Percentiles rank a stretch among this genome's conserved stretches.
These are phyloP conservation scores for Girardia tigrina DNA, from an alignment of 2,888 invertebrate genomes.

Conservation along the genomic window DNA sequence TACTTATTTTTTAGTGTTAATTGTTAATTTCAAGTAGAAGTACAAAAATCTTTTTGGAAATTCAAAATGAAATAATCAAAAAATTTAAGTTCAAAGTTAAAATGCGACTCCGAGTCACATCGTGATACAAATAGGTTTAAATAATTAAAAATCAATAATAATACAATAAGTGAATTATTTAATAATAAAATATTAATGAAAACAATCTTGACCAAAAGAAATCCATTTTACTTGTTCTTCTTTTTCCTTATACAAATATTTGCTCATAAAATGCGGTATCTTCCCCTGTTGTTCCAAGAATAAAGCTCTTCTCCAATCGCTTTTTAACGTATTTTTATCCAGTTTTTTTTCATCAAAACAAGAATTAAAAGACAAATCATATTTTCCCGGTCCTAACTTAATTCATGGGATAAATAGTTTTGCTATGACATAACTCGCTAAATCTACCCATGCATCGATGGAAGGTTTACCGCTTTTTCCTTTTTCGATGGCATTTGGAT, in stretches of 20 bases:
- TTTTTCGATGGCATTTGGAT: not conserved
- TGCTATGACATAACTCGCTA: not conserved
- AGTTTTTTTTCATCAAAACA: not conserved
- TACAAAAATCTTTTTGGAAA: no score
- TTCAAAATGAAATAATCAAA: no score
- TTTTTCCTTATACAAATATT: slow-evolving; percentile 4
- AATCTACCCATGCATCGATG: not conserved
- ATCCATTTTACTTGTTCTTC: slow-evolving; percentile 4
- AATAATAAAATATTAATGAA: no score
- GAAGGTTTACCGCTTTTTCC: not conserved
- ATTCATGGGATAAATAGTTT: not conserved
- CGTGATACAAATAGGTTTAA: no score
- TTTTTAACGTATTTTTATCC: not conserved
- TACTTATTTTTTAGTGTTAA: no score
- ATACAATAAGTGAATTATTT: no score
- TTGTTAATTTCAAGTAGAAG: no score
- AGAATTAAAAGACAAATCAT: not conserved
- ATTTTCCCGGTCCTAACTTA: slow-evolving; percentile 3
- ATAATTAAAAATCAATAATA: no score
- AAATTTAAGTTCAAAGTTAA: no score
- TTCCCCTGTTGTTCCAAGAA: slow-evolving; percentile 23
- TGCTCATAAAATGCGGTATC: slow-evolving; percentile 4
- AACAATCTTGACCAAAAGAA: no score
- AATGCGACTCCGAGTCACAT: no score
- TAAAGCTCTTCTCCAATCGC: slow-evolving; percentile 6